Evolutionary conservation across 2,113 vertebrate species (phyloP), one percentile per base, ranked within the genome.

Genomic region (Burhinus bistriatus): DNA sequence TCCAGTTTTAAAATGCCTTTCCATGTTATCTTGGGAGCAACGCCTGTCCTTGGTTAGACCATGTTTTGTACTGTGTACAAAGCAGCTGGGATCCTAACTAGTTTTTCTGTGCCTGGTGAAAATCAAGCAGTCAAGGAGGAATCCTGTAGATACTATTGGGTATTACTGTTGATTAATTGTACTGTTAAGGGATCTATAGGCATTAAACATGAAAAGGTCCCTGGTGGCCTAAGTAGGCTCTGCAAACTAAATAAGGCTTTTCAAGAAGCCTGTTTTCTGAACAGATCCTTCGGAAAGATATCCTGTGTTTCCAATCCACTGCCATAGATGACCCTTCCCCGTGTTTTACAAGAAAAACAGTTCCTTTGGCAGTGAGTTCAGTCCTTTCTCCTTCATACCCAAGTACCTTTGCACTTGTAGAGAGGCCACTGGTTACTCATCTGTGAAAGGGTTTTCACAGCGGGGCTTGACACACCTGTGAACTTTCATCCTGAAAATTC

Each of bases 401-500:
- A 87, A 77, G 42, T 17, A 93, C 15, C 54, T 45, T 90, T 81
- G 22, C 23, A 40, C 30, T 66, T 27, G 5, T 29, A 45, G n/a
- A 49, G 19, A 51, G 12, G 12, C 25, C 64, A 80, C 18, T 70
- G 27, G 27, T 36, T 45, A 40, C 49, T 85, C 36, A 44, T n/a
- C 44, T 87, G 26, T 61, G 20, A 59, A 59, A 45, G 7, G 13
- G 29, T 58, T 96, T 90, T 77, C 64, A 55, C 45, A 52, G 21
- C 12, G 40, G 38, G 11, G 6, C 26, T 73, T 68, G 40, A 36
- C 65, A 75, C 26, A 51, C 17, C 12, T 80, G 21, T 93, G 95
- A 89, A 93, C 66, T 91, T 95, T 52, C 92, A 88, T 72, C 87
- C 79, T 98, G 88, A 93, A 97, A 94, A 96, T 94, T 97, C 84